Conservation (phyloP, 1,140 invertebrate genomes). For the Ridgeia piscesae region DNA sequence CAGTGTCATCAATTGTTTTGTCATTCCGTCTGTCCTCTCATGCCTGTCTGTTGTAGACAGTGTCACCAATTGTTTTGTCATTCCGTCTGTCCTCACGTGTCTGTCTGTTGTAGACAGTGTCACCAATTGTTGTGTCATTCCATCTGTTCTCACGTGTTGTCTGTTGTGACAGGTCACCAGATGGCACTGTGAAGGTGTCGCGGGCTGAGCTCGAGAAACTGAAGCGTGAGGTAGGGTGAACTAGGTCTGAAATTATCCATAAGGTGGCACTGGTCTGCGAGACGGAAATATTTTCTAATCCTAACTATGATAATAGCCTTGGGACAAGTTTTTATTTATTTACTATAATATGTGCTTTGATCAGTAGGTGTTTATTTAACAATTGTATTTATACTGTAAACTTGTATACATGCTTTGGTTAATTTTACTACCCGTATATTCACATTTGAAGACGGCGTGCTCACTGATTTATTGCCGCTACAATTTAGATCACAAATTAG, state of each 20-base stretch:
- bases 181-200: neutral
- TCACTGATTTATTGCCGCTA: conserved; percentile 37
- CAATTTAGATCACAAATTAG: neutral
- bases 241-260: neutral
- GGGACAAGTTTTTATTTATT: neutral
- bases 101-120: too few species aligned
- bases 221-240: neutral
- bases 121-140: too few species aligned
- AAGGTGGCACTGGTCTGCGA: neutral
- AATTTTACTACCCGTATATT: neutral
- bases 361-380: neutral
- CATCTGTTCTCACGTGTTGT: neutral
- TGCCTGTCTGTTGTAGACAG: too few species aligned
- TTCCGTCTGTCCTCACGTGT: too few species aligned
- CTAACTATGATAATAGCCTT: too few species aligned
- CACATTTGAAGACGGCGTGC: neutral
- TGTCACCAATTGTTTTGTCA: too few species aligned
- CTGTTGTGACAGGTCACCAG: neutral
- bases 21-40: too few species aligned
- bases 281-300: too few species aligned
- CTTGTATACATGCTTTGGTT: neutral
- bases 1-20: too few species aligned
- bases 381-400: neutral
- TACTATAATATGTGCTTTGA: neutral
- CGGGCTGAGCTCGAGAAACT: neutral